Base-by-base conservation (phyloP, 2,888 invertebrate genomes). In the Napeogenes sylphis region DNA sequence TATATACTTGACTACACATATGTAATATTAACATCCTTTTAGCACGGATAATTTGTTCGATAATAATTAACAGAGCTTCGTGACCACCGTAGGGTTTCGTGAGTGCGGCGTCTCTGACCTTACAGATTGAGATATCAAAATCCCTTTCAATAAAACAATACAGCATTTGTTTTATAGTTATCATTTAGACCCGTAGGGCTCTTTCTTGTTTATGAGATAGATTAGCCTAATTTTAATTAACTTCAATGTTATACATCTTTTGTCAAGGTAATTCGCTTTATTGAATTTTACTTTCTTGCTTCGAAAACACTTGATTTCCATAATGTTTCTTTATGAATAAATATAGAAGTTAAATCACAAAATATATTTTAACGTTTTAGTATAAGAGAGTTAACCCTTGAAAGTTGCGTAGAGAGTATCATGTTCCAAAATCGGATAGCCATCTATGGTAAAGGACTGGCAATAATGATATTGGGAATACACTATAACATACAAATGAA, bases 61-160 rank as follows among this genome's bases (percentile, higher is more conserved):
- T 83, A 79, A 76, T 76, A 80, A 81, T 82, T 80, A 82, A 80
- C 80, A 78, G 51, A 76, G 72, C 73, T 69, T 87, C 90, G 90
- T 90, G 90, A 90, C 84, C 87, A 87, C 90, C 90, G 87, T 85
- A 82, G 90, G 90, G 87, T 82, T 83, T 90, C 90, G 90, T 90
- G 90, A 90, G 80, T 80, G 86, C 90, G 90, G 90, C 82, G 67
- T 82, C 84, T 88, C 87, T 88, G 89, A 87, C 88, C 87, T 81
- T 67, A 65, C 77, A 83, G 89, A 90, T 90, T 90, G 90, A 90
- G 90, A 90, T 90, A 90, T 90, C 90, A 89, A 87, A 86, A 86
- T 85, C 85, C 80, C 80, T 80, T 82, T 83, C 81, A 83, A 83
- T 87, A 83, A 81, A 78, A 81, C 81, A 76, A 75, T 83, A 81